phyloP scores from a whole-genome alignment of 2,113 vertebrate genomes.

The Calyptommatus sinebrachiatus region DNA sequence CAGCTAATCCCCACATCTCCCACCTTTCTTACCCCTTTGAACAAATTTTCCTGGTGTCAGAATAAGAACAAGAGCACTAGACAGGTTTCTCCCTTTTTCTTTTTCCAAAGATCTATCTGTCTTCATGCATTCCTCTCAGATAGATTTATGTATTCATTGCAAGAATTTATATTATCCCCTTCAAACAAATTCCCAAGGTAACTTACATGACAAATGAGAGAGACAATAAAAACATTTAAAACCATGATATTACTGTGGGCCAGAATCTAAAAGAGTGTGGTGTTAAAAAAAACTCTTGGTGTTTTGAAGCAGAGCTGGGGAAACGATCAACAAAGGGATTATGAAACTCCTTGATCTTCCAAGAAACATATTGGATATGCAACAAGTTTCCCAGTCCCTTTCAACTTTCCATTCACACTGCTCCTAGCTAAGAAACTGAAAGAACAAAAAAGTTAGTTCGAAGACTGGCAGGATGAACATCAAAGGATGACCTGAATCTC shows the following conservation, averaged over 20 bases:
- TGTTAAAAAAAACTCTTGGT: neutral
- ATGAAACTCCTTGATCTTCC: neutral
- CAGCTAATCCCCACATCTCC: neutral
- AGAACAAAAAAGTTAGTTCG: too few species aligned
- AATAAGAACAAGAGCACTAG: neutral
- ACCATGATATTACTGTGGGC: neutral
- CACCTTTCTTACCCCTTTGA: too few species aligned
- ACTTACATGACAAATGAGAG: neutral
- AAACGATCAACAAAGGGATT: neutral
- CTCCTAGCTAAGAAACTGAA: neutral
- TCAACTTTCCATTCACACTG: neutral
- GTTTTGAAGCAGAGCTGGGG: neutral
- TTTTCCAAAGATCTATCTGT: neutral
- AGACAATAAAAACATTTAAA: neutral
- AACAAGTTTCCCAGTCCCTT: neutral
- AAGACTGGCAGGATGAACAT: too few species aligned
- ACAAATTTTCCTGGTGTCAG: neutral
- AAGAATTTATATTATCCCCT: neutral
- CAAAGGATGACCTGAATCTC: neutral
- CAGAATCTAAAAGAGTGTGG: neutral
- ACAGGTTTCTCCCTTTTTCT: neutral
- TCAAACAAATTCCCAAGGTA: neutral
- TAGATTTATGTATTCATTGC: neutral
- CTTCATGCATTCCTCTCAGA: too few species aligned
- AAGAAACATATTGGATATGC: neutral